Conservation (phyloP, 2,797 vertebrate species). For the Antrozous pallidus region DNA sequence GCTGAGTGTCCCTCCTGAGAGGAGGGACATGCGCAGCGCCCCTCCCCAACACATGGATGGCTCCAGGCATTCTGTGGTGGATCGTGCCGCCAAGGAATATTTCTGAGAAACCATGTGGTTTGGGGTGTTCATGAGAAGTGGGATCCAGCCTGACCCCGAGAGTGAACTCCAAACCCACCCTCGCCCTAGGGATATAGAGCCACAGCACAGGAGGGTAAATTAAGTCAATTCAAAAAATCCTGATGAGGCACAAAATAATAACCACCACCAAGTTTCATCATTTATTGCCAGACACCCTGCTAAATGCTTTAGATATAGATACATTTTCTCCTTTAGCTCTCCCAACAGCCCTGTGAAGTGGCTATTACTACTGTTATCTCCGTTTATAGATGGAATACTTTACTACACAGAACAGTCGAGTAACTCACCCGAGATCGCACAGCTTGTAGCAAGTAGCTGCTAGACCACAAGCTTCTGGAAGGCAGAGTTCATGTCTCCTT, state of each 20-base stretch:
- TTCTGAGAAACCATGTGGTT: background rate
- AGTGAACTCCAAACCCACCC: background rate
- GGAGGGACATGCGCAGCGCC: rapidly evolving
- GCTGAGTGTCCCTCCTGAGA: background rate
- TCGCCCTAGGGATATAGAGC: background rate
- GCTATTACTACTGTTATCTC: background rate
- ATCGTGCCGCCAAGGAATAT: background rate
- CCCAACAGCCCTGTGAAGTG: background rate
- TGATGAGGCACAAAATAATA: background rate
- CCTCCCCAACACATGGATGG: rapidly evolving
- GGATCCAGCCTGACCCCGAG: background rate
- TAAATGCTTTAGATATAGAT: background rate
- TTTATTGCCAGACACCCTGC: background rate
- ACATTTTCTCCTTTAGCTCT: background rate
- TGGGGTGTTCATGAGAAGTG: background rate
- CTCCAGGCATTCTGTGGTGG: rapidly evolving
- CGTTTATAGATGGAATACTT: background rate
- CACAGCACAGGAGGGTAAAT: background rate
- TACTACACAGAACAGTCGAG: background rate
- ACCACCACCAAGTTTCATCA: background rate
- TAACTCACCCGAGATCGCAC: background rate
- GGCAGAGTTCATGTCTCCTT: background rate
- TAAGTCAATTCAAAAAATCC: background rate
- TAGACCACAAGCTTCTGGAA: background rate
- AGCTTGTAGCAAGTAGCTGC: background rate